Percentiles rank a stretch among this genome's conserved stretches.
These are phyloP conservation scores for Ceratoteleas bidentatus DNA, from an alignment of 1,140 invertebrate species.

Conservation along the genomic window DNA sequence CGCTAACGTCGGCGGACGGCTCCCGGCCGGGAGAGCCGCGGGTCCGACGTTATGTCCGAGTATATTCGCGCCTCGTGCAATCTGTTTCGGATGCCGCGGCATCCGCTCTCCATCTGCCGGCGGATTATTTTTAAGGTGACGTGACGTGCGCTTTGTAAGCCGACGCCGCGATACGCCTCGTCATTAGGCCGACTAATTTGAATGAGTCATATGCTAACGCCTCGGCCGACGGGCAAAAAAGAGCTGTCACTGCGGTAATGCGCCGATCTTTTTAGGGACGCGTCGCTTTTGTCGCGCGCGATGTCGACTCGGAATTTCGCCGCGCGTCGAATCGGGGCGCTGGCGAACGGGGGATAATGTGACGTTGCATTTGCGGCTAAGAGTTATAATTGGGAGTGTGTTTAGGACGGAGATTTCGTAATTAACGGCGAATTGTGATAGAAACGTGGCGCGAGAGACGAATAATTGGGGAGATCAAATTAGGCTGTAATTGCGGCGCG, in stretches of 20 bases:
- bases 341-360: constrained; percentile 35
- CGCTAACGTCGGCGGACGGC: constrained; percentile 69
- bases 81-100: constrained; percentile 65
- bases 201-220: constrained; percentile 65
- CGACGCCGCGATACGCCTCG: constrained; percentile 61
- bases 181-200: constrained; percentile 67
- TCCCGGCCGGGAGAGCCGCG: constrained; percentile 34
- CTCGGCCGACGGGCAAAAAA: constrained; percentile 51
- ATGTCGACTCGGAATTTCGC: constrained; percentile 12
- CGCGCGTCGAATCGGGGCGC: constrained; percentile 11
- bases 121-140: constrained; percentile 69
- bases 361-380: constrained; percentile 28
- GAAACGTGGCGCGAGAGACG: background rate
- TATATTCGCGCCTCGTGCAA: constrained; percentile 71
- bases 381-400: constrained; percentile 41
- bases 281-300: constrained; percentile 10
- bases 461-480: background rate
- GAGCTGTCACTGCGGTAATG: constrained; percentile 42
- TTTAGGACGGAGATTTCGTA: constrained; percentile 18
- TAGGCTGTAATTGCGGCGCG: background rate
- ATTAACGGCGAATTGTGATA: constrained; percentile 22
- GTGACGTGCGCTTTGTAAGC: constrained; percentile 59
- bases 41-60: constrained; percentile 65
- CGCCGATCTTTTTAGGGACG: constrained; percentile 21
- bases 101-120: constrained; percentile 62